Evolutionary conservation across 1,140 invertebrate species (phyloP).

Genomic region (Mylabris phalerata): DNA sequence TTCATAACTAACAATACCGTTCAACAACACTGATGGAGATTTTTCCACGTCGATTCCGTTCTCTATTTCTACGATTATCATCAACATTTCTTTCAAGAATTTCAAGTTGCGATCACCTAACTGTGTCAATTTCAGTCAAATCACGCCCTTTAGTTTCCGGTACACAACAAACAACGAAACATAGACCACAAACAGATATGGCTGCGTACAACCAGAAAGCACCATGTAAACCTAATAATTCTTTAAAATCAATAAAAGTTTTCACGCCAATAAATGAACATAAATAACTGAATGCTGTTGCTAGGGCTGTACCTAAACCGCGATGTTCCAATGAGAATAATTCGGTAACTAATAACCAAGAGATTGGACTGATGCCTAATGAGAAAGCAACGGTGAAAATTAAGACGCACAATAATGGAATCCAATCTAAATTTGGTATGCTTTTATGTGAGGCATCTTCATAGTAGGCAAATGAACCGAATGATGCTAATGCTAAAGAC

Average conservation of each 20-base stretch:
- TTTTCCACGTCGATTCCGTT: constrained; percentile 23
- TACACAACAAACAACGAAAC: constrained; percentile 78
- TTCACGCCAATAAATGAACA: constrained; percentile 85
- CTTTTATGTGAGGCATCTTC: constrained; percentile 48
- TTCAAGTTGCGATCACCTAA: constrained; percentile 30
- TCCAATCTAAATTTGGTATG: constrained; percentile 57
- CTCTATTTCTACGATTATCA: no score
- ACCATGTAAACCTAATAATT: constrained; percentile 67
- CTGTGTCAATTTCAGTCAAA: constrained; percentile 78
- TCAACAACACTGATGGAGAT: constrained; percentile 33
- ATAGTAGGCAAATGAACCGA: constrained; percentile 74
- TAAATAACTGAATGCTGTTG: constrained; percentile 78
- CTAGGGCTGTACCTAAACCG: constrained; percentile 74
- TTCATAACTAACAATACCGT: constrained; percentile 29
- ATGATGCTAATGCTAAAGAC: constrained; percentile 70
- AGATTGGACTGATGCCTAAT: constrained; percentile 83
- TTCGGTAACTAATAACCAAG: constrained; percentile 80
- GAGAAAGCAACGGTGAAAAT: constrained; percentile 79
- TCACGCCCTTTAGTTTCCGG: constrained; percentile 86
- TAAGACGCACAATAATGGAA: constrained; percentile 71
- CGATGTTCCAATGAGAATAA: constrained; percentile 80
- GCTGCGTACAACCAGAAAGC: constrained; percentile 86
- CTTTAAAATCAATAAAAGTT: constrained; percentile 76
- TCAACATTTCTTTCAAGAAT: no score
- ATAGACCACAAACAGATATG: constrained; percentile 71